Evolutionary conservation across 2,113 vertebrate species (phyloP).

Genomic region (Litocranius walleri): DNA sequence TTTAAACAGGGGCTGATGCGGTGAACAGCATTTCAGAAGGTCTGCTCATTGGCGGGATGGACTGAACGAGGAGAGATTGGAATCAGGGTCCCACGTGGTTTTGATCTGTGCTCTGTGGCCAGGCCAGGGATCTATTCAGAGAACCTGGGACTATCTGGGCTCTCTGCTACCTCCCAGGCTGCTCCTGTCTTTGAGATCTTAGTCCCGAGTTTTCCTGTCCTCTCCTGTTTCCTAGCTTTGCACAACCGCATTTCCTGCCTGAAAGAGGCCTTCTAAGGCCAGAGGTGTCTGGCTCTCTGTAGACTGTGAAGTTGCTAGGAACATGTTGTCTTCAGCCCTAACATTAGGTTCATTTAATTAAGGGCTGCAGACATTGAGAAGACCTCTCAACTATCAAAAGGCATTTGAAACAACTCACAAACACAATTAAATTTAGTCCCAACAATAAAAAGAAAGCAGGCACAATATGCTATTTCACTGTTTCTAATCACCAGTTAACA

Average conservation of each 20-base stretch:
- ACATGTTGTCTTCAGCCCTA: neutral
- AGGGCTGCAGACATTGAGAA: neutral
- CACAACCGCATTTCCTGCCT: neutral
- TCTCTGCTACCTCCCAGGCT: neutral
- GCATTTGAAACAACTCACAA: slow-evolving; percentile 1
- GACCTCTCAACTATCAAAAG: neutral
- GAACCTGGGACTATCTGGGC: neutral
- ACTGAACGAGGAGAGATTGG: neutral
- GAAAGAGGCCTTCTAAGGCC: neutral
- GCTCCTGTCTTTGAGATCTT: neutral
- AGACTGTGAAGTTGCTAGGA: neutral
- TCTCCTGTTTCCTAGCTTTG: neutral
- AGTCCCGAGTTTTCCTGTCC: neutral
- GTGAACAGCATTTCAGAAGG: neutral
- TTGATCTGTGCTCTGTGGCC: neutral
- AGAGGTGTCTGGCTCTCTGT: neutral
- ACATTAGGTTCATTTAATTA: slow-evolving; percentile 7
- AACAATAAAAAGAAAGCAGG: neutral
- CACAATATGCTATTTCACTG: neutral
- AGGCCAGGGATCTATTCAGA: neutral
- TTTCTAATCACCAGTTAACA: neutral
- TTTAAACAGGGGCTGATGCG: neutral
- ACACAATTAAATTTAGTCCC: neutral
- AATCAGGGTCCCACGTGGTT: neutral
- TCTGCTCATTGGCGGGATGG: neutral